A percentile compares a stretch with the other conserved stretches of the same genome.
Evolutionary conservation across 2,113 vertebrate genomes (phyloP).

Genomic region (Brevimyrus niger): DNA sequence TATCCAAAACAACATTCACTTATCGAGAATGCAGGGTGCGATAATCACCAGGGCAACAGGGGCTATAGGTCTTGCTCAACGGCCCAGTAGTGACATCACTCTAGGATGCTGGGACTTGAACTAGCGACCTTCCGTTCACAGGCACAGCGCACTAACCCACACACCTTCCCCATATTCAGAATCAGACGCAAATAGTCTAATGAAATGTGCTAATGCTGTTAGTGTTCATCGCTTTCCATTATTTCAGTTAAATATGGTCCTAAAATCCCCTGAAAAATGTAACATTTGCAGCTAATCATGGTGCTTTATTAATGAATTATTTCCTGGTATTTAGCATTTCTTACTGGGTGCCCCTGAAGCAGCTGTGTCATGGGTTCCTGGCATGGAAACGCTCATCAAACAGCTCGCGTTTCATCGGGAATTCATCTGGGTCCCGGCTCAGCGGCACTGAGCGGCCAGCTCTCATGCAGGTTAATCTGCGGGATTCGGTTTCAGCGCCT

Average conservation of each 20-base stretch:
- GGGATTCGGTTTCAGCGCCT: conserved; percentile 29
- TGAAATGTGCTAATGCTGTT: neutral
- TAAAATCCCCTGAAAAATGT: neutral
- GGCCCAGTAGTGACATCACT: neutral
- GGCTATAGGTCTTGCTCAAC: neutral
- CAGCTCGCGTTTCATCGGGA: conserved; percentile 42
- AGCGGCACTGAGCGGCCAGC: conserved; percentile 31
- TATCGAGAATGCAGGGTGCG: neutral
- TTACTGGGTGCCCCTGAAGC: neutral
- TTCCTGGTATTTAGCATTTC: neutral
- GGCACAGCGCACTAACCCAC: neutral
- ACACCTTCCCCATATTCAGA: neutral
- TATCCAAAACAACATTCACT: neutral
- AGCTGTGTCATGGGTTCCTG: conserved; percentile 36
- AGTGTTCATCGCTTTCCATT: neutral
- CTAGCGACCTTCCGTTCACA: neutral
- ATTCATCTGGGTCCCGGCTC: conserved; percentile 21
- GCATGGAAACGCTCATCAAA: conserved; percentile 4
- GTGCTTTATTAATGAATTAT: neutral
- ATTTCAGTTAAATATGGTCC: neutral
- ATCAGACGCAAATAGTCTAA: neutral
- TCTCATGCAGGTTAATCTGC: conserved; percentile 35
- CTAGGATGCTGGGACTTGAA: neutral
- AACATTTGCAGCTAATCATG: neutral
- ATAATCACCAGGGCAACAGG: neutral